Conservation (phyloP, 2,888 invertebrate species). For the Tribolium freemani region DNA sequence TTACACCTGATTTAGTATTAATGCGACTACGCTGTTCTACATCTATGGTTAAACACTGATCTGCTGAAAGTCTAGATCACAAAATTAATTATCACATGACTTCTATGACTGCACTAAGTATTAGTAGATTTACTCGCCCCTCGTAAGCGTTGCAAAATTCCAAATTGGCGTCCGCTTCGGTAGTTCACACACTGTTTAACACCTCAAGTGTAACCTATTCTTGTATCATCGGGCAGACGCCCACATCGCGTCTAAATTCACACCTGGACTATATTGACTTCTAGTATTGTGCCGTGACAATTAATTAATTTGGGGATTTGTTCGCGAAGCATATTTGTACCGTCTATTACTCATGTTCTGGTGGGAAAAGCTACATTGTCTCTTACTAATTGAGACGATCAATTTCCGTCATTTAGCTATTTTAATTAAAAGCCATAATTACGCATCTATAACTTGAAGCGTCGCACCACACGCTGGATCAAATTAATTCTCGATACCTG, state of each 20-base stretch:
- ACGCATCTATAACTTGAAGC: constrained; percentile 54
- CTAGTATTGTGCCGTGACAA: constrained; percentile 42
- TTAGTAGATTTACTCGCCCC: constrained; percentile 68
- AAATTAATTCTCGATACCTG: constrained; percentile 37
- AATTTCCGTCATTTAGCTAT: constrained; percentile 64
- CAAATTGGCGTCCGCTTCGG: constrained; percentile 64
- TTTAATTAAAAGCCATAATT: constrained; percentile 60
- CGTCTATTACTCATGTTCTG: constrained; percentile 61
- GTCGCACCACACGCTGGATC: constrained; percentile 27
- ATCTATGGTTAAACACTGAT: constrained; percentile 46
- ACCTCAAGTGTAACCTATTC: constrained; percentile 51
- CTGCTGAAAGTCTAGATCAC: constrained; percentile 45
- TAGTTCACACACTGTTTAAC: constrained; percentile 62
- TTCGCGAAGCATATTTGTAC: constrained; percentile 56
- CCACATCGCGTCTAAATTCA: constrained; percentile 47
- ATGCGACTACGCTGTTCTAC: constrained; percentile 39
- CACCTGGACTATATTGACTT: constrained; percentile 57
- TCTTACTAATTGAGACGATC: constrained; percentile 65
- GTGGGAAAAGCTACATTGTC: constrained; percentile 59
- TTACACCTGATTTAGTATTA: constrained; percentile 34
- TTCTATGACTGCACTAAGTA: constrained; percentile 60
- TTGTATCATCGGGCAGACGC: constrained; percentile 37
- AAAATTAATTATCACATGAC: constrained; percentile 59
- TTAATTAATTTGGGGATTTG: constrained; percentile 62
- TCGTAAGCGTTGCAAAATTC: constrained; percentile 62